Evolutionary conservation across 2,797 vertebrate genomes (phyloP).

Genomic region (Okamejei kenojei): DNA sequence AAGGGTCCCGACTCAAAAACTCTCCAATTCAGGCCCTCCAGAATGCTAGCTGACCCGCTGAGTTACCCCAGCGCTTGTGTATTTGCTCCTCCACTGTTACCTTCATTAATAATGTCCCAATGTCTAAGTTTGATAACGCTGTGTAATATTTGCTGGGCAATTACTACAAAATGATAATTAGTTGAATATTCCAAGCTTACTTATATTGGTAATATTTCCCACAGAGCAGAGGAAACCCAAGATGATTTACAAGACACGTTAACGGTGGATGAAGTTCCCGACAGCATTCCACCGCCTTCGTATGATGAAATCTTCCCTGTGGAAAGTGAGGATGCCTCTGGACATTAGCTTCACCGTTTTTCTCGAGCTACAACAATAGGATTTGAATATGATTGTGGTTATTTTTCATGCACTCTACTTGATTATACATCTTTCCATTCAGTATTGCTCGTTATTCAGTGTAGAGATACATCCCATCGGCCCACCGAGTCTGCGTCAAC

Average conservation of each 20-base stretch:
- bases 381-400: neutral
- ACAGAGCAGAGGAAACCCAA: slow-evolving; percentile 37
- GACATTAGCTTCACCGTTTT: neutral
- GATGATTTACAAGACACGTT: neutral
- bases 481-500: too few relatives aligned
- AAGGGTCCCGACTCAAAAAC: too few relatives aligned
- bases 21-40: too few relatives aligned
- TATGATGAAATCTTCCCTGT: slow-evolving; percentile 52
- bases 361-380: neutral
- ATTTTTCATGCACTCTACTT: neutral
- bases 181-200: neutral
- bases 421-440: neutral
- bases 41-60: too few relatives aligned
- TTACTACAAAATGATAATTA: neutral
- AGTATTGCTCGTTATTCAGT: neutral
- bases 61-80: too few relatives aligned
- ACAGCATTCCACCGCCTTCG: slow-evolving; percentile 49
- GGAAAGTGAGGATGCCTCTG: neutral
- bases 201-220: neutral
- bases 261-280: slow-evolving; percentile 37
- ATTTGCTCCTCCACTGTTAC: neutral
- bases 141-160: neutral
- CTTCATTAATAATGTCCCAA: neutral
- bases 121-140: neutral
- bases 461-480: too few relatives aligned